phyloP scores from a whole-genome alignment of 2,797 vertebrate genomes.

The Falco concolor region DNA sequence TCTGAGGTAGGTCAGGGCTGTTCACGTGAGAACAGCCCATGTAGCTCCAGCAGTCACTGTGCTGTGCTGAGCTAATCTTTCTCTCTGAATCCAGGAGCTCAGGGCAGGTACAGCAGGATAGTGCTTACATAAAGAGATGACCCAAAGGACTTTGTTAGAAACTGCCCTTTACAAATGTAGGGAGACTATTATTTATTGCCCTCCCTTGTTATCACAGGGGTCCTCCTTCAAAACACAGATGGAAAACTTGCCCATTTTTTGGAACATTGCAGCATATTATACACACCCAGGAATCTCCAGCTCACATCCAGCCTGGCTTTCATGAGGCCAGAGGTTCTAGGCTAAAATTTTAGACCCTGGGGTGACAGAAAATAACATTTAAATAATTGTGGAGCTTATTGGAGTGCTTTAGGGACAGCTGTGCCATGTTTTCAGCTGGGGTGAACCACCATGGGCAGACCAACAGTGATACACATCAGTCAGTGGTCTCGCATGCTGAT shows the following conservation, averaged over 20 bases:
- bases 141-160: not conserved
- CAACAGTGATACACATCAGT: not conserved
- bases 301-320: not conserved
- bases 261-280: not conserved
- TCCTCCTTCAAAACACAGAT: not conserved
- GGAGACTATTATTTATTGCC: not conserved
- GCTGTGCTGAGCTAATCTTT: not conserved
- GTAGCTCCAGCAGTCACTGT: not conserved
- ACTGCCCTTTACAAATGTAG: not conserved
- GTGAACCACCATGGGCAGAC: not conserved
- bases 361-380: not conserved
- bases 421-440: not conserved
- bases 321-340: not conserved
- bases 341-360: not conserved
- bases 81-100: not conserved
- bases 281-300: not conserved
- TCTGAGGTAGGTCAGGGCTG: not conserved
- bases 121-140: not conserved
- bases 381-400: not conserved
- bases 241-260: not conserved
- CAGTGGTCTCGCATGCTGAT: accelerated
- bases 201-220: not conserved
- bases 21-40: not conserved
- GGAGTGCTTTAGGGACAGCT: not conserved
- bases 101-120: not conserved